A percentile compares a stretch with the other conserved stretches of the same genome.
Evolutionary conservation across 1,140 invertebrate species (phyloP).

Genomic region (Proctacanthus coquilletti): DNA sequence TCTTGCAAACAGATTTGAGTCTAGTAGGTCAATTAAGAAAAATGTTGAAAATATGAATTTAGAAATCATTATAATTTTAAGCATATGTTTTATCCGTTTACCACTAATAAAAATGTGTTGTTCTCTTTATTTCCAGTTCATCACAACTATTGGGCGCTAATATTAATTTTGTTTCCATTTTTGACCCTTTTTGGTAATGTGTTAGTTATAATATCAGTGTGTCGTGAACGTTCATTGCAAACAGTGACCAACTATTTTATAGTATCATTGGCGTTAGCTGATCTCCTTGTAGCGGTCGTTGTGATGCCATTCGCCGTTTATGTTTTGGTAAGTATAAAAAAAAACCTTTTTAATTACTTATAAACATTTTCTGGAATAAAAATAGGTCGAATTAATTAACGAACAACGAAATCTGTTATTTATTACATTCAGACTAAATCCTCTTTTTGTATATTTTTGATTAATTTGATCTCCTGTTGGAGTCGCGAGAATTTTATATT

Average conservation of each 20-base stretch:
- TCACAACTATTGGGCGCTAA: slow-evolving; percentile 69
- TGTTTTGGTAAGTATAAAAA: slow-evolving; percentile 86
- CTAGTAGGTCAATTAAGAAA: not conserved
- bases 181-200: slow-evolving; percentile 94
- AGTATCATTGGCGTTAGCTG: slow-evolving; percentile 91
- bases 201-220: slow-evolving; percentile 87
- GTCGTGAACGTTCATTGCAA: slow-evolving; percentile 73
- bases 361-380: too few species aligned
- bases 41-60: not conserved
- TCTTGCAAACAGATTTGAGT: not conserved
- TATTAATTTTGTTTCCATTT: slow-evolving; percentile 78
- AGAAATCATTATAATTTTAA: too few species aligned
- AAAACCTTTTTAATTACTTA: too few species aligned
- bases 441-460: too few species aligned
- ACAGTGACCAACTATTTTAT: slow-evolving; percentile 98
- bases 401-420: too few species aligned
- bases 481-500: too few species aligned
- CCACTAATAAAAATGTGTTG: not conserved
- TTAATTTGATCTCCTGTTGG: too few species aligned
- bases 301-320: slow-evolving; percentile 99
- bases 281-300: slow-evolving; percentile 86
- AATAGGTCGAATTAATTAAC: too few species aligned
- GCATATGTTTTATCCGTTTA: too few species aligned
- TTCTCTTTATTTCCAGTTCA: slow-evolving; percentile 21
- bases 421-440: too few species aligned